Evolutionary conservation across 2,888 invertebrate species (phyloP).

Genomic region (Physocephala rufipes): DNA sequence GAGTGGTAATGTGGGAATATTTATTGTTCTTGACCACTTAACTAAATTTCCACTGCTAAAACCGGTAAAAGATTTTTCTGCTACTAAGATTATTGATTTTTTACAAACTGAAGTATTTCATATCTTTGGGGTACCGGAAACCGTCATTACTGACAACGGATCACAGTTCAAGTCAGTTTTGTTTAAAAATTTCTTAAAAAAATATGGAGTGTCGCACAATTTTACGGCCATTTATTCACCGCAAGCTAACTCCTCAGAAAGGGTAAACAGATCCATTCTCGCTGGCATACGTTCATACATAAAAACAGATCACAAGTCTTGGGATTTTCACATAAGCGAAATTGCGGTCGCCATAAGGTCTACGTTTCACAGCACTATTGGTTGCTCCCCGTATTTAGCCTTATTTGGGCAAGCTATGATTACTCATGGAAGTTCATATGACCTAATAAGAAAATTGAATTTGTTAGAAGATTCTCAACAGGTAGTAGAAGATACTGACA

Average conservation of each 20-base stretch:
- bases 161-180: neutral
- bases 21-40: slow-evolving; percentile 33
- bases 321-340: neutral
- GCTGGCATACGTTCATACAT: slow-evolving; percentile 4
- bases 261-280: slow-evolving; percentile 23
- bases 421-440: slow-evolving; percentile 12
- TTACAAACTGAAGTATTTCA: slow-evolving; percentile 1
- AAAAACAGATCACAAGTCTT: neutral
- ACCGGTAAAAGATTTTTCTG: neutral
- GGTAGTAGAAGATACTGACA: neutral
- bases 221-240: slow-evolving; percentile 25
- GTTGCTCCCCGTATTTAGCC: neutral
- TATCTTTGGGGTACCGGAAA: slow-evolving; percentile 27
- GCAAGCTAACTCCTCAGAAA: slow-evolving; percentile 9
- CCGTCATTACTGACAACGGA: slow-evolving; percentile 39
- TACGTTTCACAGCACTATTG: slow-evolving; percentile 13
- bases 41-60: slow-evolving; percentile 12
- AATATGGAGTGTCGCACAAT: slow-evolving; percentile 8
- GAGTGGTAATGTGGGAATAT: slow-evolving; percentile 34
- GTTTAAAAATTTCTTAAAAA: slow-evolving; percentile 9
- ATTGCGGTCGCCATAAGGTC: slow-evolving; percentile 8
- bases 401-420: slow-evolving; percentile 15
- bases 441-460: slow-evolving; percentile 15
- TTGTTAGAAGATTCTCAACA: neutral
- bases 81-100: neutral